phyloP scores from a whole-genome alignment of 2,797 vertebrate species.

The Avahi laniger region DNA sequence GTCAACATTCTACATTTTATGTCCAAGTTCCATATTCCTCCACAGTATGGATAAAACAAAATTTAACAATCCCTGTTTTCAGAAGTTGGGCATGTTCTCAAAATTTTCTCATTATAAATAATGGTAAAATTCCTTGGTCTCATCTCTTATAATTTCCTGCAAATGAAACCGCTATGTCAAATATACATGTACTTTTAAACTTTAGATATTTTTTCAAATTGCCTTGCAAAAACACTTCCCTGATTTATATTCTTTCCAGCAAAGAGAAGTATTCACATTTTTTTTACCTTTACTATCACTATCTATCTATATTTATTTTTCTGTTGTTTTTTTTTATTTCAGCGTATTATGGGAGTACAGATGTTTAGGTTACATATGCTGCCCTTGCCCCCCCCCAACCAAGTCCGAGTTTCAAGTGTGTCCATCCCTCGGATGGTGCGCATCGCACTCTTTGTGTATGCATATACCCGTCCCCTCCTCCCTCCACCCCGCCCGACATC shows the following conservation, averaged over 20 bases:
- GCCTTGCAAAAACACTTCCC: background rate
- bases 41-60: background rate
- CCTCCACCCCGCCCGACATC: too few species aligned
- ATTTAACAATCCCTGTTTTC: background rate
- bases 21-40: background rate
- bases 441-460: too few species aligned
- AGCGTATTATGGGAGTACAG: too few species aligned
- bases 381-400: too few species aligned
- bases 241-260: background rate
- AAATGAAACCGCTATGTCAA: background rate
- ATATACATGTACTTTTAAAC: background rate
- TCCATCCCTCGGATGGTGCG: too few species aligned
- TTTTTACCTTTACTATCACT: background rate
- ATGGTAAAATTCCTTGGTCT: background rate
- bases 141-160: background rate
- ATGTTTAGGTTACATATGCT: too few species aligned
- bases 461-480: too few species aligned
- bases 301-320: too few species aligned
- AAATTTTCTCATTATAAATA: background rate
- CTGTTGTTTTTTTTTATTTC: too few species aligned
- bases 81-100: background rate
- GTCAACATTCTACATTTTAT: background rate
- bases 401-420: too few species aligned
- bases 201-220: background rate
- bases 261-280: background rate